Base-by-base conservation (phyloP, 30 jellyfish, hydroid and myxozoan species). In the Pseudorhiza aurosa region DNA sequence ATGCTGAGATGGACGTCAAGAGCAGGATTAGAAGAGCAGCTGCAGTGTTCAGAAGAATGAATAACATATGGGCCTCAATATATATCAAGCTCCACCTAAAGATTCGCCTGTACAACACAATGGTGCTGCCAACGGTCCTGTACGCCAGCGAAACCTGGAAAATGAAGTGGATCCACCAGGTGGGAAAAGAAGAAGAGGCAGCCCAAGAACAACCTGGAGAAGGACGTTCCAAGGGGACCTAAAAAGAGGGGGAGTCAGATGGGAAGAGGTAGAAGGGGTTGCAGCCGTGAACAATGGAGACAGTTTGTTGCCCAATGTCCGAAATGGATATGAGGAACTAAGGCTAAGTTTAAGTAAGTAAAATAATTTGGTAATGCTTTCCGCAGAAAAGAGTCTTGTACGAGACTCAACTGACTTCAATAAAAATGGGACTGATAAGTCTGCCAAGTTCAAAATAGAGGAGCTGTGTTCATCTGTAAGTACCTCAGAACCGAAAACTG, bases 91-190 rank as follows among this genome's bases (percentile, higher is more conserved):
- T 33, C 47, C 4, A 39, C 8, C 24, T 60, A 6, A 60, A 60
- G 22, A 19, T 60, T 51, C 50, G 51, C 17, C 42, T 60, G 51
- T 60, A 25, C 27, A 22, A 60, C 42, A 25, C 75, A 25, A 60
- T 60, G 27, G 75, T 60, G 14, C 53, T 60, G 17, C 51, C 75
- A 24, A 60, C 51, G 30, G 75, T 28, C 8, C 24, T 60, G 1
- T 60, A 60, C 30, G 75, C 75, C 14, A 17, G 53, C 15, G 75
- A 60, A 60, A 67, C 81, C 18, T 31, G 81, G 81, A 39, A 22
- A 67, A 40, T n/a, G n/a, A n/a, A n/a, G n/a, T n/a, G 74, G n/a
- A n/a, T 3, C 46, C 74, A 2, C 29, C 21, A 1, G 65, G 36
- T 19, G 65, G 81, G 17, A 60, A 39, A 60, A 33, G 75, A 25